Evolutionary conservation across 2,797 vertebrate species (phyloP).

Genomic region (Uromys caudimaculatus): DNA sequence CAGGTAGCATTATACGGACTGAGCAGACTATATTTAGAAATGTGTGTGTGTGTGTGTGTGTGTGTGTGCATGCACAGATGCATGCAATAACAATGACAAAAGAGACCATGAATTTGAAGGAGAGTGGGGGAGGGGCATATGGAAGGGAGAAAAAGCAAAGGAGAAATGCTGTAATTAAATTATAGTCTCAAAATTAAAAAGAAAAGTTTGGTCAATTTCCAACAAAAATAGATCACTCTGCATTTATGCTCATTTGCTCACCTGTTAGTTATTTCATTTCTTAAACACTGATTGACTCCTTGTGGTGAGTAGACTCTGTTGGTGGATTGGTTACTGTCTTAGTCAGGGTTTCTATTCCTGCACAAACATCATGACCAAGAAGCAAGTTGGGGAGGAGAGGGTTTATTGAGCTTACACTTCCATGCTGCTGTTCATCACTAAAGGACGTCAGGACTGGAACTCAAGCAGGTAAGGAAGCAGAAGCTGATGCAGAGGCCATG

Average conservation of each 20-base stretch:
- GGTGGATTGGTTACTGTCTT: too few relatives aligned
- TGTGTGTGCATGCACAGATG: not conserved
- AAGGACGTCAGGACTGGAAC: too few relatives aligned
- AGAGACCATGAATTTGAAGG: not conserved
- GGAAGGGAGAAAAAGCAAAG: not conserved
- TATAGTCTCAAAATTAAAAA: not conserved
- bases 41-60: not conserved
- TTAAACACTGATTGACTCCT: not conserved
- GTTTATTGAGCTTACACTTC: too few relatives aligned
- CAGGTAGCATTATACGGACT: not conserved
- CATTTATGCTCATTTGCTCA: not conserved
- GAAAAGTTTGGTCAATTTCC: not conserved
- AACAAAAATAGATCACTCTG: not conserved
- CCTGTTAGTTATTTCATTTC: not conserved
- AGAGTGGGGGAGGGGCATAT: not conserved
- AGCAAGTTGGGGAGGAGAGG: too few relatives aligned
- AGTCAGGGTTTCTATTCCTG: too few relatives aligned
- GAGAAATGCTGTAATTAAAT: not conserved
- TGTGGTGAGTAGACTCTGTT: not conserved
- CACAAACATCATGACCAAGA: too few relatives aligned
- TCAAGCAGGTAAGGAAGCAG: too few relatives aligned
- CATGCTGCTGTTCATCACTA: too few relatives aligned
- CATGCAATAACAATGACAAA: fast-evolving
- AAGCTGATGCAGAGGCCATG: too few relatives aligned
- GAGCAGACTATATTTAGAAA: not conserved